Evolutionary conservation across 2,888 invertebrate species (phyloP).

Genomic region (Anthoptus insignis): DNA sequence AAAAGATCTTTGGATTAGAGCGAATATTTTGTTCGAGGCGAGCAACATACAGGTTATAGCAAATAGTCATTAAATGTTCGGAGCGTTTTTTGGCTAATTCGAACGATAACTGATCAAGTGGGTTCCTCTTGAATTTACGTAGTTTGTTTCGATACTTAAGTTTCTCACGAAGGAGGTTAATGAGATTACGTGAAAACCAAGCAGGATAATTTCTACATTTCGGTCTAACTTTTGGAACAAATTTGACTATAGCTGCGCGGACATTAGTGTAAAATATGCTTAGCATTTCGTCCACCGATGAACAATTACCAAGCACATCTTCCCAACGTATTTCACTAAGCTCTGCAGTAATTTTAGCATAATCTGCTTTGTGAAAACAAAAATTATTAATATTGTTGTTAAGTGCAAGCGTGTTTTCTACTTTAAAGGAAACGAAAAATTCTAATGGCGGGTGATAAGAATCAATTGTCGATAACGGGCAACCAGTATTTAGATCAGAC

Average conservation of each 20-base stretch:
- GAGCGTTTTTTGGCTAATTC: constrained; percentile 3
- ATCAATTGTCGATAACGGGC: neutral
- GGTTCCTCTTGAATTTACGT: neutral
- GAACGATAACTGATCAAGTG: neutral
- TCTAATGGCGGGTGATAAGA: constrained; percentile 11
- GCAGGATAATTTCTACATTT: constrained; percentile 1
- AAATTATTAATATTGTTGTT: neutral
- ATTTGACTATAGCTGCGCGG: neutral
- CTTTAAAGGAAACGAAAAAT: neutral
- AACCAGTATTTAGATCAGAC: neutral
- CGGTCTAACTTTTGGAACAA: constrained; percentile 1
- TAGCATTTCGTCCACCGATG: constrained; percentile 5
- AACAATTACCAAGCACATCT: neutral
- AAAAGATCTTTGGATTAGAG: neutral
- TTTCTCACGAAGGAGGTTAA: neutral
- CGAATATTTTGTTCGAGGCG: constrained; percentile 2
- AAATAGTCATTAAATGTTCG: neutral
- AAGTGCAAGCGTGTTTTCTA: no score
- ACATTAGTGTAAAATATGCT: neutral
- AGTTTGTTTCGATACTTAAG: constrained; percentile 15
- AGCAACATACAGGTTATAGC: constrained; percentile 16
- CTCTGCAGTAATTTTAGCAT: neutral
- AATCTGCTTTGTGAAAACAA: constrained; percentile 14
- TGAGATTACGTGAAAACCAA: constrained; percentile 9
- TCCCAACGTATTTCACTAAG: neutral